These are phyloP conservation scores for Xestia xanthographa DNA, from an alignment of 2,888 invertebrate species.

Conservation along the genomic window DNA sequence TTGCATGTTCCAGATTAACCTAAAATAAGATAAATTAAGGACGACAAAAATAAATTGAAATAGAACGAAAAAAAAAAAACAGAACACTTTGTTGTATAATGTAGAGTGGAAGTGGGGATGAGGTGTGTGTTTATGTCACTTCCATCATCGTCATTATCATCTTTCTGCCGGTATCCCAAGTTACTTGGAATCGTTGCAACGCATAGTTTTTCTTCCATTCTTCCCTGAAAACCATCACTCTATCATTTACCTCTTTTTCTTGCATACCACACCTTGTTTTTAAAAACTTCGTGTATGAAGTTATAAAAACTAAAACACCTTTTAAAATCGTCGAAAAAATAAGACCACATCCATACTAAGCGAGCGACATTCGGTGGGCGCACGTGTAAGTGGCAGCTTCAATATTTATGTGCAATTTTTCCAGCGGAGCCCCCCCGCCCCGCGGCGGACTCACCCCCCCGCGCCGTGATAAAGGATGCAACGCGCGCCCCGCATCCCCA, in stretches of 20 bases:
- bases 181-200: not conserved
- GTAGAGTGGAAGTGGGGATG: too few species aligned
- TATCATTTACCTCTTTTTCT: not conserved
- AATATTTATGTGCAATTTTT: constrained; percentile 91
- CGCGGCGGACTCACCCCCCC: constrained; percentile 63
- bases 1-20: too few species aligned
- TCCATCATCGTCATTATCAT: too few species aligned
- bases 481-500: constrained; percentile 76
- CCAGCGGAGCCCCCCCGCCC: constrained; percentile 79
- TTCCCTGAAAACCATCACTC: not conserved
- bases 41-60: too few species aligned
- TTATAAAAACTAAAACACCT: not conserved
- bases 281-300: too few species aligned
- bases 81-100: too few species aligned
- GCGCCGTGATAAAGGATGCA: constrained; percentile 87
- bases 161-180: too few species aligned
- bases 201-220: too few species aligned
- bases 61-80: too few species aligned
- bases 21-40: too few species aligned
- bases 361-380: constrained; percentile 79
- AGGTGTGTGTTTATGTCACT: too few species aligned
- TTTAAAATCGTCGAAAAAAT: constrained; percentile 15
- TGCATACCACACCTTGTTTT: not conserved
- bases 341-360: constrained; percentile 74
- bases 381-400: constrained; percentile 91